A percentile compares a stretch with the other conserved stretches of the same genome.
These are phyloP conservation scores for Cybosia mesomella DNA, from an alignment of 2,888 invertebrate species.

Conservation along the genomic window DNA sequence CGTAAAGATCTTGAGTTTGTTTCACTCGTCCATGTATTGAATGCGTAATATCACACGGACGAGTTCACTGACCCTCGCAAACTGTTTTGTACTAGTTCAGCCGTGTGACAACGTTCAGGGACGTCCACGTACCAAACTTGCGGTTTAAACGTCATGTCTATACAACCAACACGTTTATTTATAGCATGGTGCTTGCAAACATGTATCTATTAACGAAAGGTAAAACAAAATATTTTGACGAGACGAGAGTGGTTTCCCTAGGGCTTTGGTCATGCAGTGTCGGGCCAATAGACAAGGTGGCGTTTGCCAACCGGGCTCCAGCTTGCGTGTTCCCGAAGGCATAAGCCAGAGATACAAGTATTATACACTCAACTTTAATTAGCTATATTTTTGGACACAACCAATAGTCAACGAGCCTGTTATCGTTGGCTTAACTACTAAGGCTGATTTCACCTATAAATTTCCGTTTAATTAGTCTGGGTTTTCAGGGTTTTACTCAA, in stretches of 20 bases:
- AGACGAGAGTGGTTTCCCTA: too few species aligned
- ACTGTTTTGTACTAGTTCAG: conserved; percentile 8
- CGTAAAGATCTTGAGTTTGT: background rate
- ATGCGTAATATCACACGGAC: conserved; percentile 8
- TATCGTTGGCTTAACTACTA: too few species aligned
- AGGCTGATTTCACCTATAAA: background rate
- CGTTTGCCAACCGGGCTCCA: background rate
- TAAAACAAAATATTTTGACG: too few species aligned
- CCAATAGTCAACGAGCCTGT: too few species aligned
- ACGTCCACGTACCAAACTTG: background rate
- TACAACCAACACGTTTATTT: background rate
- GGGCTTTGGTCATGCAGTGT: background rate
- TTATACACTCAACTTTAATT: too few species aligned
- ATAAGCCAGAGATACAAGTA: background rate
- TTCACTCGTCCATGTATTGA: background rate
- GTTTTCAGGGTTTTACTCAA: too few species aligned
- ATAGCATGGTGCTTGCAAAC: background rate
- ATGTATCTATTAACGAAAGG: background rate
- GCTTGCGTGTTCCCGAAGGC: background rate
- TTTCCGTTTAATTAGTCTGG: background rate
- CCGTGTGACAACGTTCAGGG: background rate
- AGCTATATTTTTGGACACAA: too few species aligned
- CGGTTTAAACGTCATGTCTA: background rate
- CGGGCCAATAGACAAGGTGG: background rate
- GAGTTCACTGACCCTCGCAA: conserved; percentile 9